Evolutionary conservation across 2,797 vertebrate species (phyloP).

Genomic region (Xenops minutus): DNA sequence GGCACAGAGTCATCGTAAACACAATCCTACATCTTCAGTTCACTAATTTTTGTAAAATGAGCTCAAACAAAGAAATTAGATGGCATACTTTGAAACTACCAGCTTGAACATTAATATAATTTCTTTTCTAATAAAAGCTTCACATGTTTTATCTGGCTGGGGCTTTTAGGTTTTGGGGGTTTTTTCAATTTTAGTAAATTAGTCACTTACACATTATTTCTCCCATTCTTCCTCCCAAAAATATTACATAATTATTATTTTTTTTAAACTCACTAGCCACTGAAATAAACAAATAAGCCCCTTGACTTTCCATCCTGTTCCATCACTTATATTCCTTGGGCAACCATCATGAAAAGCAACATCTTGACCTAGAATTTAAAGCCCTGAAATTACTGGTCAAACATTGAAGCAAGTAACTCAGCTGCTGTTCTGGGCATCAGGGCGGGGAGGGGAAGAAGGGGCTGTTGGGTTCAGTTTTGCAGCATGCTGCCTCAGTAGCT

Average conservation of each 20-base stretch:
- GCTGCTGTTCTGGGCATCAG: not conserved
- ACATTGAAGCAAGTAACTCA: not conserved
- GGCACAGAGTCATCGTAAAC: slow-evolving; percentile 59
- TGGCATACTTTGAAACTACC: slow-evolving; percentile 45
- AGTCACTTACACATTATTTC: not conserved
- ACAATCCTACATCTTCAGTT: slow-evolving; percentile 61
- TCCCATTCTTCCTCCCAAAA: not conserved
- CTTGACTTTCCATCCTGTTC: not conserved
- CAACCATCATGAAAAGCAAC: not conserved
- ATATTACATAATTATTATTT: not conserved
- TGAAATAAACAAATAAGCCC: not conserved
- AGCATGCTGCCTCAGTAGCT: slow-evolving; percentile 23
- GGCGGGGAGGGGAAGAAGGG: not conserved
- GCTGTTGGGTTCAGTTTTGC: not conserved
- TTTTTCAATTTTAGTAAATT: not conserved
- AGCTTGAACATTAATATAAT: slow-evolving; percentile 59
- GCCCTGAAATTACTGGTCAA: not conserved
- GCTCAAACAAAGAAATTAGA: slow-evolving; percentile 58
- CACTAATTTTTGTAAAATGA: slow-evolving; percentile 60
- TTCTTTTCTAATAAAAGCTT: slow-evolving; percentile 58
- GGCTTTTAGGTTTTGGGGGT: not conserved
- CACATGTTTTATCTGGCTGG: slow-evolving; percentile 6
- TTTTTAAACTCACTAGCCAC: not conserved
- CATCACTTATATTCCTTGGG: not conserved
- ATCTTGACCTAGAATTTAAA: not conserved